These are phyloP conservation scores for Pristis pectinata DNA, from an alignment of 2,797 vertebrate genomes.

Conservation along the genomic window DNA sequence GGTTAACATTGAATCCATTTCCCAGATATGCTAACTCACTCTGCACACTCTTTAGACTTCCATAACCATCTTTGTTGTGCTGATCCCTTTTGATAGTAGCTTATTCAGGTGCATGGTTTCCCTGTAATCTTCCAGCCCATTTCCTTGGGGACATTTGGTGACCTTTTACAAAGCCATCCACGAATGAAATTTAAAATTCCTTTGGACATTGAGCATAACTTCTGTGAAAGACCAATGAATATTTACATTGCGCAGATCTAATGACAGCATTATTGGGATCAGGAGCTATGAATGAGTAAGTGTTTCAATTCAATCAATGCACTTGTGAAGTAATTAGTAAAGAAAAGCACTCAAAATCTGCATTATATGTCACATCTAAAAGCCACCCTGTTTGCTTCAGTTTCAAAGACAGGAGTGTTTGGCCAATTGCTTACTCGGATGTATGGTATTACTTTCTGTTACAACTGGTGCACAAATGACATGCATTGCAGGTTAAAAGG, in stretches of 20 bases:
- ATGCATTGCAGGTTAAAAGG: neutral
- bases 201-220: neutral
- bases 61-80: neutral
- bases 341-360: neutral
- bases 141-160: neutral
- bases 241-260: neutral
- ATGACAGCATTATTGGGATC: neutral
- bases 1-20: neutral
- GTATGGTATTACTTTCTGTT: neutral
- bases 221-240: neutral
- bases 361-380: neutral
- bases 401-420: neutral
- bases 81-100: neutral
- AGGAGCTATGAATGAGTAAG: too few relatives aligned
- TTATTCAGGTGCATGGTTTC: neutral
- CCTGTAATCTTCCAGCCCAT: neutral
- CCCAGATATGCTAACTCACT: neutral
- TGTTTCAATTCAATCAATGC: neutral
- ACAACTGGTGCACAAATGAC: neutral
- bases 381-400: neutral
- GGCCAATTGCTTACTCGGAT: neutral
- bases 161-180: neutral
- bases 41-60: neutral
- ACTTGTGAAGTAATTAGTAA: neutral
- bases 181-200: slow-evolving; percentile 1